A percentile compares a stretch with the other conserved stretches of the same genome.
These are phyloP conservation scores for Sapajus apella DNA, from an alignment of 2,113 vertebrate species.

Conservation along the genomic window DNA sequence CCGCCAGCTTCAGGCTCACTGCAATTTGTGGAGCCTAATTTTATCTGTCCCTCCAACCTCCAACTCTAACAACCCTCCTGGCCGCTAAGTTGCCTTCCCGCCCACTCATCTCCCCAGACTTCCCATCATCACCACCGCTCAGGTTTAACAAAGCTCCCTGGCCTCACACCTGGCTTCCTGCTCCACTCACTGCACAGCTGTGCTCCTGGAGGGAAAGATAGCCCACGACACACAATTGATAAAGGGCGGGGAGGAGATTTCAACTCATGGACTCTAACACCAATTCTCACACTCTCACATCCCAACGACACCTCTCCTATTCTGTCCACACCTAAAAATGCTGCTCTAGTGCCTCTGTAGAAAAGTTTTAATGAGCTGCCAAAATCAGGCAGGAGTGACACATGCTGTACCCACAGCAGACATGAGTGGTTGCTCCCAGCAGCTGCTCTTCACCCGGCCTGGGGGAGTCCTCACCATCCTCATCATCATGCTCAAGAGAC, in stretches of 20 bases:
- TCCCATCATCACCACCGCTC: rapidly evolving
- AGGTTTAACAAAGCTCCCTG: no score
- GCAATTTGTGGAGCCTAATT: not conserved
- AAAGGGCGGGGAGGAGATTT: not conserved
- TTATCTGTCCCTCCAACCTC: not conserved
- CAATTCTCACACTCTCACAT: not conserved
- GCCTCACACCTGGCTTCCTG: not conserved
- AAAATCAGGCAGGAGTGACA: not conserved
- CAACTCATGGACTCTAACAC: not conserved
- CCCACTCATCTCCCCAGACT: not conserved
- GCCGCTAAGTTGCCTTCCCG: not conserved
- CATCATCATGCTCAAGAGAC: not conserved
- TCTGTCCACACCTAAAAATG: not conserved
- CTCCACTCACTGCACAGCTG: not conserved
- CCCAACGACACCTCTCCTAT: rapidly evolving
- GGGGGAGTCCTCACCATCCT: not conserved
- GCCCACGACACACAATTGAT: rapidly evolving
- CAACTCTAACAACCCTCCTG: not conserved
- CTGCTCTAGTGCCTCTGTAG: no score
- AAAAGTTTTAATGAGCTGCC: no score
- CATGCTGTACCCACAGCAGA: not conserved
- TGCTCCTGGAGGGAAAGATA: not conserved
- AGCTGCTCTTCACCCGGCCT: not conserved
- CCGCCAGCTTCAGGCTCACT: not conserved
- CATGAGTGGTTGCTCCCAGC: not conserved